phyloP scores from a whole-genome alignment of 2,888 invertebrate genomes.

The Chironomus tentans region DNA sequence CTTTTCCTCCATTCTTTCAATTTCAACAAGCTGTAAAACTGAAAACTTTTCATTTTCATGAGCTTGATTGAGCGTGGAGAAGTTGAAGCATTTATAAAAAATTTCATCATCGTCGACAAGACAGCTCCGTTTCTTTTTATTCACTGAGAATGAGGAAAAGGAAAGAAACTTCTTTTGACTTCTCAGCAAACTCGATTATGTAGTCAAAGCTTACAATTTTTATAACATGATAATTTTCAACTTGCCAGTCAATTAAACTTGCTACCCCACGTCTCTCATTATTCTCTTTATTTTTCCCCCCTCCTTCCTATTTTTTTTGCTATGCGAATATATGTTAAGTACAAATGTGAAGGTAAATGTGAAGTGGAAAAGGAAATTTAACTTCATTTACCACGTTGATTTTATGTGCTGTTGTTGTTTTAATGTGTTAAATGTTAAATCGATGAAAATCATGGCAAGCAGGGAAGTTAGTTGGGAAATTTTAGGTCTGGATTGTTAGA shows the following conservation, averaged over 20 bases:
- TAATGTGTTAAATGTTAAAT: conserved; percentile 20
- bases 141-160: neutral
- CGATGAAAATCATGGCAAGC: conserved; percentile 7
- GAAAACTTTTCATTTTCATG: neutral
- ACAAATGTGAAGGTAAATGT: too few relatives aligned
- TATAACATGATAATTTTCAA: conserved; percentile 25
- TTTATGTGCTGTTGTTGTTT: neutral
- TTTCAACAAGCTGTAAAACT: neutral
- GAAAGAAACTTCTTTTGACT: neutral
- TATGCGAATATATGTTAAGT: too few relatives aligned
- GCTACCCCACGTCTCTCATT: too few relatives aligned
- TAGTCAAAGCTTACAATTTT: conserved; percentile 4
- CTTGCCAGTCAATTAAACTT: conserved; percentile 20
- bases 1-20: neutral
- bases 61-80: neutral
- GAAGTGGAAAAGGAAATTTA: neutral
- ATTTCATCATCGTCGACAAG: neutral
- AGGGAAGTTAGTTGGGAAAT: neutral
- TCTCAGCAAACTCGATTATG: neutral
- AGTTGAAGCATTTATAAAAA: neutral
- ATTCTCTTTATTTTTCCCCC: too few relatives aligned
- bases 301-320: too few relatives aligned
- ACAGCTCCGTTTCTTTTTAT: too few relatives aligned
- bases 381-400: neutral
- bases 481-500: too few relatives aligned